These are phyloP conservation scores for Amphipoea oculea DNA, from an alignment of 2,888 invertebrate species.

Conservation along the genomic window DNA sequence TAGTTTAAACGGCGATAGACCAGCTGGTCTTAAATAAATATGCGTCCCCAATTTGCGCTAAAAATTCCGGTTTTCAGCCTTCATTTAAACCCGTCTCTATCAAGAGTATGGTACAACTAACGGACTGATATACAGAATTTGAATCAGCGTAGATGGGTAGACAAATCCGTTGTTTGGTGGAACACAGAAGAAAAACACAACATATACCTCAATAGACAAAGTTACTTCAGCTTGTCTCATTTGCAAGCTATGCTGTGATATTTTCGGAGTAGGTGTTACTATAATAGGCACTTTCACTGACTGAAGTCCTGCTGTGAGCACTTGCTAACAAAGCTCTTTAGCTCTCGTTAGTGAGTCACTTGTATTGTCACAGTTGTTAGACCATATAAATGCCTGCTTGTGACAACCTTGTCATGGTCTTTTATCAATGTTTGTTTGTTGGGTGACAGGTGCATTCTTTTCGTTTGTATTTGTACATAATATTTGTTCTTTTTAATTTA, in stretches of 20 bases:
- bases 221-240: background rate
- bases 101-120: background rate
- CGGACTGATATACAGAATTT: background rate
- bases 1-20: no score
- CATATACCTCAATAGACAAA: no score
- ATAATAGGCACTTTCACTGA: background rate
- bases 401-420: background rate
- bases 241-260: no score
- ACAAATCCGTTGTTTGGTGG: background rate
- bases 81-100: background rate
- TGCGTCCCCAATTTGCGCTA: background rate
- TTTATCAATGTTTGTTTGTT: constrained; percentile 11
- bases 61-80: background rate
- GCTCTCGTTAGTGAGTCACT: background rate
- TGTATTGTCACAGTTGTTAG: constrained; percentile 35
- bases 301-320: background rate
- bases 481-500: constrained; percentile 3
- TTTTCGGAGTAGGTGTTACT: background rate
- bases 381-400: background rate
- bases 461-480: constrained; percentile 6
- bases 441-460: background rate
- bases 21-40: background rate
- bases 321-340: background rate
- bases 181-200: background rate
- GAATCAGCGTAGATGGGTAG: background rate